Percentiles rank a stretch among this genome's conserved stretches.
Conservation (phyloP, 1,140 invertebrate genomes). For the Palaemon carinicauda region DNA sequence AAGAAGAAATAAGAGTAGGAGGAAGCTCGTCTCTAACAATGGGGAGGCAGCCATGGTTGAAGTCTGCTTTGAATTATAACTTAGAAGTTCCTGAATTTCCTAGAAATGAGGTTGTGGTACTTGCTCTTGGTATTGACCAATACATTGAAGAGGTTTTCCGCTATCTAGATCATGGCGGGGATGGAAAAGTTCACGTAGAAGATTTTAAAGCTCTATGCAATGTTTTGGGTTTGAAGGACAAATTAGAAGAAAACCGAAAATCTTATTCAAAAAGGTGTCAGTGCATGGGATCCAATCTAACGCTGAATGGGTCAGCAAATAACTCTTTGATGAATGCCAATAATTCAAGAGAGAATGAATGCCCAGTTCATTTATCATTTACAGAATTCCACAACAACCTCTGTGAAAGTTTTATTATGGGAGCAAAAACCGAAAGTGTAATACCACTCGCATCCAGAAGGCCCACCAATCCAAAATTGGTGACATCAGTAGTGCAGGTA, state of each 20-base stretch:
- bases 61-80: constrained; percentile 21
- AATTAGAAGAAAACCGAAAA: background rate
- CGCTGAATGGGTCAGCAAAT: background rate
- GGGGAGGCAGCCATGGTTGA: background rate
- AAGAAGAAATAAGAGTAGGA: background rate
- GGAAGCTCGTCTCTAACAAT: background rate
- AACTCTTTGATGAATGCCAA: background rate
- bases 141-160: constrained; percentile 39
- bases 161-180: constrained; percentile 11
- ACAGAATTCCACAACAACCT: constrained; percentile 33
- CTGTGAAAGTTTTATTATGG: constrained; percentile 8
- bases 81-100: constrained; percentile 16
- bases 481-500: constrained; percentile 23
- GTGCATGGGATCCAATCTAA: constrained; percentile 25
- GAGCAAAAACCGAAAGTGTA: constrained; percentile 9
- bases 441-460: background rate
- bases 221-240: background rate
- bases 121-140: constrained; percentile 33
- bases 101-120: constrained; percentile 36
- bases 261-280: background rate
- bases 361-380: constrained; percentile 22
- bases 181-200: background rate
- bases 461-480: background rate
- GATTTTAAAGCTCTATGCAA: constrained; percentile 23
- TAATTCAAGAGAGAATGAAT: background rate